These are phyloP conservation scores for Lissonota sp. DNA, from an alignment of 2,888 invertebrate genomes.

Conservation along the genomic window DNA sequence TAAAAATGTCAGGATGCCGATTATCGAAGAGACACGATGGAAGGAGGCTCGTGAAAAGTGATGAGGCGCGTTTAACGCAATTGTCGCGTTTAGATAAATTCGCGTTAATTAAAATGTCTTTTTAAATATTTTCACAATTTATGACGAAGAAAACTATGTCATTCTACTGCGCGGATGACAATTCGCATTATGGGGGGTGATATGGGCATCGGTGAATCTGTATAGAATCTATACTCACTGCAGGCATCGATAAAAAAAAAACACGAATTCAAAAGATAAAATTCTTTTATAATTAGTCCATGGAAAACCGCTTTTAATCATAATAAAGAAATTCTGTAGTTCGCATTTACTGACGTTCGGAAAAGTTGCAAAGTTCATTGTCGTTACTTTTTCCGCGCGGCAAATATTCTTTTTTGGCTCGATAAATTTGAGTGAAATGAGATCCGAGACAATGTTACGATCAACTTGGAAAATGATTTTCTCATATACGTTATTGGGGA, in stretches of 20 bases:
- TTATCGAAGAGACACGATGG: constrained; percentile 47
- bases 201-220: too few relatives aligned
- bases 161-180: not conserved
- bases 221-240: not conserved
- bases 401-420: not conserved
- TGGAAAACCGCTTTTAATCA: not conserved
- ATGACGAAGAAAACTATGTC: not conserved
- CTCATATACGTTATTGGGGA: constrained; percentile 22
- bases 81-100: constrained; percentile 23
- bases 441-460: not conserved
- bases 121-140: not conserved
- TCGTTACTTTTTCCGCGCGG: not conserved
- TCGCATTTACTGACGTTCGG: constrained; percentile 19
- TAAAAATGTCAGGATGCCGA: constrained; percentile 72
- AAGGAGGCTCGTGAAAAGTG: constrained; percentile 28
- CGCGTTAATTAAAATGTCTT: constrained; percentile 11
- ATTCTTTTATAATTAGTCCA: constrained; percentile 6
- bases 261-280: not conserved
- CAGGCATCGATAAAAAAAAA: constrained; percentile 13
- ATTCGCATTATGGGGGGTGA: too few relatives aligned
- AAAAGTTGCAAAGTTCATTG: constrained; percentile 69
- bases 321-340: constrained; percentile 1
- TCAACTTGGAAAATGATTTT: constrained; percentile 38
- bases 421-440: not conserved
- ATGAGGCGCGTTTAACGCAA: constrained; percentile 14